Conservation (phyloP, 2,113 vertebrate genomes). For the Ictidomys tridecemlineatus region DNA sequence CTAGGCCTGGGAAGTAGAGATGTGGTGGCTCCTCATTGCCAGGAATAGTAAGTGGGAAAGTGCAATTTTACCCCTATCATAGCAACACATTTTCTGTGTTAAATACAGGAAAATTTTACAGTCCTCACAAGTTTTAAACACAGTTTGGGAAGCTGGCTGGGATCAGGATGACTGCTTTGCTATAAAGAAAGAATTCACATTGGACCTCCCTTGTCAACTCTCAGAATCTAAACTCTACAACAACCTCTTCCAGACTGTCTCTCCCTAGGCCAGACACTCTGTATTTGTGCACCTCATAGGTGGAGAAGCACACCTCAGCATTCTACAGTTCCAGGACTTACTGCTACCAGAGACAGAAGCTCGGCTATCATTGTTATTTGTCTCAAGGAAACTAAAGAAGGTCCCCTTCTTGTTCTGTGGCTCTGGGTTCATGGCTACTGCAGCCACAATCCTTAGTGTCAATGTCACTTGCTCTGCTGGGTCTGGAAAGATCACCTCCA, state of each 20-base stretch:
- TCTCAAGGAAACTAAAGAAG: neutral
- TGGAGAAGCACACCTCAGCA: too few species aligned
- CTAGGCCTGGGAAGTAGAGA: too few species aligned
- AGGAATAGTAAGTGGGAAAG: neutral
- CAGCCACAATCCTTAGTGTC: too few species aligned
- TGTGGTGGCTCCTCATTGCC: neutral
- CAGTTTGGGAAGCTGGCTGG: neutral
- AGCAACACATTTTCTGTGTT: neutral
- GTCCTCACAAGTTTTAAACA: neutral
- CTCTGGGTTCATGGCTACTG: neutral
- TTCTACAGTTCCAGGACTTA: neutral
- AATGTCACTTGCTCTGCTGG: too few species aligned
- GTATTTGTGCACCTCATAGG: neutral
- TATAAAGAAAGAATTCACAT: neutral
- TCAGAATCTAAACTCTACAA: neutral
- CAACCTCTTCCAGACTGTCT: neutral
- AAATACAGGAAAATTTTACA: neutral
- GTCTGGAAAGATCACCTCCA: too few species aligned
- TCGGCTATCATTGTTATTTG: neutral
- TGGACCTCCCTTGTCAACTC: too few species aligned
- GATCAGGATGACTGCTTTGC: neutral
- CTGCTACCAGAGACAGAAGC: neutral
- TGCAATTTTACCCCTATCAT: neutral
- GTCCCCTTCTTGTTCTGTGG: neutral
- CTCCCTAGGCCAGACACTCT: rapidly evolving